A percentile compares a stretch with the other conserved stretches of the same genome.
phyloP scores from a whole-genome alignment of 2,113 vertebrate genomes.

The Alexandromys fortis region DNA sequence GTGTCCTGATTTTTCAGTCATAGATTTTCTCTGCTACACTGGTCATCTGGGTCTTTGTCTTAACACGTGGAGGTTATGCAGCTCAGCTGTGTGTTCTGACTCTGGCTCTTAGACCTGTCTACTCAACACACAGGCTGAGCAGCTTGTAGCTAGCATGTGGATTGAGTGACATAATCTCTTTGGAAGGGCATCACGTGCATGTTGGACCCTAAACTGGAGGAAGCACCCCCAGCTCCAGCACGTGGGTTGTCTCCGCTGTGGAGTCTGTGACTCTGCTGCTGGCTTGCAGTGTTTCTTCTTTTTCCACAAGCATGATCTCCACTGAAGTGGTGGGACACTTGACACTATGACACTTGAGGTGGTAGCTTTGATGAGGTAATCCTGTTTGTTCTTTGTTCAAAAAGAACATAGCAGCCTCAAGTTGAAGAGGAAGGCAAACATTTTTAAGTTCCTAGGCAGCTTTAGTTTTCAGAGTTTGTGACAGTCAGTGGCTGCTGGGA shows the following conservation, averaged over 20 bases:
- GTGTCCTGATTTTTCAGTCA: background rate
- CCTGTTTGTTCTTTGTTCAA: constrained; percentile 14
- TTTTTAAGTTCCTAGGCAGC: background rate
- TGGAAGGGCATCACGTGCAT: background rate
- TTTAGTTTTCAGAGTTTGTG: constrained; percentile 37
- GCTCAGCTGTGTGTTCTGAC: background rate
- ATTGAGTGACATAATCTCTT: background rate
- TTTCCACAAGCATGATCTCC: background rate
- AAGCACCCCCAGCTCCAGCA: background rate
- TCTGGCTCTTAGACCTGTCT: background rate
- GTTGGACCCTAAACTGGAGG: background rate
- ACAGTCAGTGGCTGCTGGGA: background rate
- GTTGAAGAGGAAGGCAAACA: constrained; percentile 54
- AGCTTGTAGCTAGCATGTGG: background rate
- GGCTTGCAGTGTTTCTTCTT: background rate
- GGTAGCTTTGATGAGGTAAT: constrained; percentile 30
- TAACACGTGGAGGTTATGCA: background rate
- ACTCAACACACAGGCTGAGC: background rate
- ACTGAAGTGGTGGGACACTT: background rate
- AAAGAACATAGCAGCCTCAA: constrained; percentile 24
- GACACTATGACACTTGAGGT: background rate
- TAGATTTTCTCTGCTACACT: background rate
- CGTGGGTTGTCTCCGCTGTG: background rate
- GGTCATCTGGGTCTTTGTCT: background rate
- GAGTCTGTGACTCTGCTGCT: rapidly evolving